A percentile compares a stretch with the other conserved stretches of the same genome.
phyloP scores from a whole-genome alignment of 2,797 vertebrate species.

The Macroramphosus scolopax region DNA sequence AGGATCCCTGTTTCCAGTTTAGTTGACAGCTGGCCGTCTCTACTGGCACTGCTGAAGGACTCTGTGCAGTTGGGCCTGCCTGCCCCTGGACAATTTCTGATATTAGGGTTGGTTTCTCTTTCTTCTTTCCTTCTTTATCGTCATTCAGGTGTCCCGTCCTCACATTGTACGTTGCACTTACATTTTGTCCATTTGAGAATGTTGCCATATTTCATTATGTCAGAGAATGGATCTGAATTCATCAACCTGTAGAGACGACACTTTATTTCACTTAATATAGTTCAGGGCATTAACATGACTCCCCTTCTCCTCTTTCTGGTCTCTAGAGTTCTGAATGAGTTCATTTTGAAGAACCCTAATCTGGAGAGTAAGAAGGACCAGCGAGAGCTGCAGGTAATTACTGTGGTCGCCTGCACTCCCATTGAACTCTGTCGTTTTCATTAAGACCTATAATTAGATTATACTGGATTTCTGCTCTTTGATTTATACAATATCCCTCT shows the following conservation, averaged over 20 bases:
- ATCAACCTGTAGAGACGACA: background rate
- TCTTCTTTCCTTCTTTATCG: conserved; percentile 1
- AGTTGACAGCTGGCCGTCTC: conserved; percentile 94
- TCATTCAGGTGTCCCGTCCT: background rate
- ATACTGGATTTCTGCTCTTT: too few relatives aligned
- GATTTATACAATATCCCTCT: too few relatives aligned
- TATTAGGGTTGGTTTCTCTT: conserved; percentile 85
- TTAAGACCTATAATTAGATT: conserved; percentile 2
- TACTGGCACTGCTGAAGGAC: conserved; percentile 92
- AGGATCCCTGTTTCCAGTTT: conserved; percentile 95
- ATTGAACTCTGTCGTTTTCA: conserved; percentile 2
- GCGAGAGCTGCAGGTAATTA: conserved; percentile 92
- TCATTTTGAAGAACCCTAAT: conserved; percentile 97
- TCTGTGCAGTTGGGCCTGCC: conserved; percentile 92
- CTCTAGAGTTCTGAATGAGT: conserved; percentile 92
- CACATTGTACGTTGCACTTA: too few relatives aligned
- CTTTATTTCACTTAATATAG: background rate
- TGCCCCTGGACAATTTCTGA: conserved; percentile 94
- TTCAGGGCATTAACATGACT: too few relatives aligned
- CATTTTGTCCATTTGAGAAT: too few relatives aligned
- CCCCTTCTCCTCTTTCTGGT: conserved; percentile 17
- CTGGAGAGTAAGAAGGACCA: conserved; percentile 99
- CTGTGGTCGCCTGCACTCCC: background rate
- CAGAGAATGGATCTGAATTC: too few relatives aligned
- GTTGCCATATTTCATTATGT: background rate